Base-by-base conservation (phyloP, 2,797 vertebrate species). In the Percopsis omiscomaycus region DNA sequence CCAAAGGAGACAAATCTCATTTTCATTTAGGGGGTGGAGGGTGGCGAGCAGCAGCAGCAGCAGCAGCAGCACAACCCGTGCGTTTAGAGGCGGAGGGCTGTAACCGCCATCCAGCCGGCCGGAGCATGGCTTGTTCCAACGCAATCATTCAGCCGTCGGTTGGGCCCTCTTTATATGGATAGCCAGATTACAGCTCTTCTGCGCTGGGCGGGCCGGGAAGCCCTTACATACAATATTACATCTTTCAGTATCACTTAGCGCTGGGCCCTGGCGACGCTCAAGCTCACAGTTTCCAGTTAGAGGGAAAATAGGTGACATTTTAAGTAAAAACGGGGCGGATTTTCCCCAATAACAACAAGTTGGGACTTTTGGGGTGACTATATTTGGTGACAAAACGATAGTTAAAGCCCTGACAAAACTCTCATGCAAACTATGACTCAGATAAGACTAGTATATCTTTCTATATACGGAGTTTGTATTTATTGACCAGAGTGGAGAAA, bases 1-100 rank as follows among this genome's bases (percentile, higher is more conserved):
- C 90, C 70, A 92, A 93, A 92, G 85, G 77, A 90, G 91, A 93
- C 91, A 92, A 92, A 91, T 91, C 91, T 92, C 88, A 92, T 92
- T 92, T 92, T 92, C 90, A 92, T 93, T 91, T 91, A 86, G 83
- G 85, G 87, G 72, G 61, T 71, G 83, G 78, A 3, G 75, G 77
- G 68, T 82, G 79, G 76, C 82, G 83, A 78, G 83, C 87, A 77
- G 74, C 81, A 69, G 75, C 87, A 77, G 74, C 81, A 69, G 75
- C 67, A 55, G n/a, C 52, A 15, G 10, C 51, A 32, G 28, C 11
- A 42, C 88, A 91, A 91, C 80, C 70, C 84, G 67, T 74, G 81
- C 80, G 84, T 91, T 91, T 89, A 81, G 74, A 80, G 87, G 89
- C 65, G 11, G 22, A 13, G 28, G 12, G 27, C 57, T 13, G 16